A percentile compares a stretch with the other conserved stretches of the same genome.
Conservation (phyloP, 2,888 invertebrate genomes). For the Coleophora flavipennella region DNA sequence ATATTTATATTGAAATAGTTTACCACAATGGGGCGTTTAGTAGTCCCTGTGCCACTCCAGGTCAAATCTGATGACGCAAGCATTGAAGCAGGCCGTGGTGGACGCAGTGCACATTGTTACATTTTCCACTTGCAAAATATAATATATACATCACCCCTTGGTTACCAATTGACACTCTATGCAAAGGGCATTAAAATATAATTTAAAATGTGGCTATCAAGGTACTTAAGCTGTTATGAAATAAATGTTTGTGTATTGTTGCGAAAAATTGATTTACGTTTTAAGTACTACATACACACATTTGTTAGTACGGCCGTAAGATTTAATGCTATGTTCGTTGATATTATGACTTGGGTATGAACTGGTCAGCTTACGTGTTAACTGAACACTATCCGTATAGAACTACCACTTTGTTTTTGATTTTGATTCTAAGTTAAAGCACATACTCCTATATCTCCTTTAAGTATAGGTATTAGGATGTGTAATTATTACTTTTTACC, state of each 20-base stretch:
- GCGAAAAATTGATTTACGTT: slow-evolving; percentile 70
- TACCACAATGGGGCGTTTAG: slow-evolving; percentile 25
- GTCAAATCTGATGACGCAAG: slow-evolving; percentile 57
- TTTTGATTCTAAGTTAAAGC: no score
- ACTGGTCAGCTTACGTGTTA: no score
- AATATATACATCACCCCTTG: slow-evolving; percentile 9
- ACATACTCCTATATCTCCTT: no score
- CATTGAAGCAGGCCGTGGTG: slow-evolving; percentile 47
- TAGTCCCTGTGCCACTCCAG: slow-evolving; percentile 37
- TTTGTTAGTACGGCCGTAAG: slow-evolving; percentile 39
- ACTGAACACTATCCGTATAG: no score
- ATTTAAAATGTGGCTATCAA: no score
- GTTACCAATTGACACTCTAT: slow-evolving; percentile 16
- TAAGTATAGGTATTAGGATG: no score
- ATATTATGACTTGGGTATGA: no score
- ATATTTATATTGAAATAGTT: slow-evolving; percentile 18
- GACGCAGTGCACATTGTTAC: slow-evolving; percentile 63
- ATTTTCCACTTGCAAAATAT: slow-evolving; percentile 12
- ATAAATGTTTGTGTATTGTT: slow-evolving; percentile 38
- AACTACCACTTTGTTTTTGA: no score
- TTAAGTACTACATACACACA: slow-evolving; percentile 24
- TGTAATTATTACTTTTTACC: no score
- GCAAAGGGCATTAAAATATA: no score
- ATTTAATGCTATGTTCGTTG: slow-evolving; percentile 39
- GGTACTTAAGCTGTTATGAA: slow-evolving; percentile 14